Conservation (phyloP, 2,113 vertebrate genomes). For the Oncorhynchus mykiss region DNA sequence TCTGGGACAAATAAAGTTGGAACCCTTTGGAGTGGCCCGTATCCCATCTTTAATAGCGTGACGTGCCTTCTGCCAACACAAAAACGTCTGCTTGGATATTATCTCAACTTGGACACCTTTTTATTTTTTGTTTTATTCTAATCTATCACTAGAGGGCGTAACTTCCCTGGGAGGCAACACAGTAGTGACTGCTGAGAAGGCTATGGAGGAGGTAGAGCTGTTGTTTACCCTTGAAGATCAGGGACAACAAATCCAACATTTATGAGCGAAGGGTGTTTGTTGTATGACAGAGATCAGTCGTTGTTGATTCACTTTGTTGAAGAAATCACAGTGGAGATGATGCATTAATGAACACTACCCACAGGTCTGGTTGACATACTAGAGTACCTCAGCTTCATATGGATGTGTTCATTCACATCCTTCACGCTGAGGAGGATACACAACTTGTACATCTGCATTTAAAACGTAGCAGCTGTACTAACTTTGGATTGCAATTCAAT, state of each 20-base stretch:
- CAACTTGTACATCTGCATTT: too few species aligned
- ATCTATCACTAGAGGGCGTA: slow-evolving; percentile 46
- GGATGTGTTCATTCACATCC: too few species aligned
- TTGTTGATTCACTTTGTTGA: too few species aligned
- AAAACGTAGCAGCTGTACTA: too few species aligned
- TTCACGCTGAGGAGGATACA: too few species aligned
- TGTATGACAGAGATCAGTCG: not conserved
- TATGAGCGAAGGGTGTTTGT: not conserved
- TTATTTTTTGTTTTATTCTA: not conserved
- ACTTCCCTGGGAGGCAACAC: slow-evolving; percentile 15
- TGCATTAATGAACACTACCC: not conserved
- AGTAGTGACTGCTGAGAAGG: not conserved
- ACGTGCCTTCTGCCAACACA: too few species aligned
- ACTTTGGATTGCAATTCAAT: too few species aligned
- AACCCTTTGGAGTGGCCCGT: too few species aligned
- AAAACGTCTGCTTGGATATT: not conserved
- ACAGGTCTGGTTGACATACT: not conserved
- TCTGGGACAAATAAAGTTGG: too few species aligned
- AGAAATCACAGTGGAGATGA: not conserved
- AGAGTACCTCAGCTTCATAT: too few species aligned
- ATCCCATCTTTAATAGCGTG: too few species aligned
- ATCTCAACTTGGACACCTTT: not conserved
- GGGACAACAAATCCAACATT: not conserved
- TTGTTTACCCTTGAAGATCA: not conserved
- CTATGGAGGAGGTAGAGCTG: not conserved